Evolutionary conservation across 2,888 invertebrate species (phyloP).

Genomic region (Brenthis ino): DNA sequence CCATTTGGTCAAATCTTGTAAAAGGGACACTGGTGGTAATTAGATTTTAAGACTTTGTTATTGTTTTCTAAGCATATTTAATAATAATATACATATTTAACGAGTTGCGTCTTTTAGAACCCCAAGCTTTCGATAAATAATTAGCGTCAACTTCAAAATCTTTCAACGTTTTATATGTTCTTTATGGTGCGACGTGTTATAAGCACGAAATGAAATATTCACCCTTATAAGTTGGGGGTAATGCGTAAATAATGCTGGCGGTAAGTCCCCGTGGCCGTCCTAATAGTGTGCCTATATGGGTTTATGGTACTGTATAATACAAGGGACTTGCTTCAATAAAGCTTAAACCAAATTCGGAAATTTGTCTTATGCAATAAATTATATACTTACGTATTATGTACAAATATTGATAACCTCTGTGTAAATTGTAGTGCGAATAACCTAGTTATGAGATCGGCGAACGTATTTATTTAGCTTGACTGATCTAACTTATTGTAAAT

Average conservation of each 20-base stretch:
- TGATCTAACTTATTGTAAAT: slow-evolving; percentile 16
- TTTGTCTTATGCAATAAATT: slow-evolving; percentile 10
- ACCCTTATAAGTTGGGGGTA: too few relatives aligned
- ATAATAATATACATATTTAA: too few relatives aligned
- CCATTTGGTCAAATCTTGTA: too few relatives aligned
- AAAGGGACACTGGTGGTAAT: too few relatives aligned
- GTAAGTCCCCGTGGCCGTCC: slow-evolving; percentile 67
- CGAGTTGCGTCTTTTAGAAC: too few relatives aligned
- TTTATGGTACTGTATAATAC: slow-evolving; percentile 24
- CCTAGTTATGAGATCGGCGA: not conserved
- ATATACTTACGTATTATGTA: not conserved
- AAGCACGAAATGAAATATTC: too few relatives aligned
- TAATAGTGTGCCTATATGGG: slow-evolving; percentile 62
- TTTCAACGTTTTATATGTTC: too few relatives aligned
- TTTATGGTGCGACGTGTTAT: too few relatives aligned
- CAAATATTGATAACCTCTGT: slow-evolving; percentile 6
- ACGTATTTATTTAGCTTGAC: slow-evolving; percentile 24
- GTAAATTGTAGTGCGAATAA: slow-evolving; percentile 1
- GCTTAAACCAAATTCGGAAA: not conserved
- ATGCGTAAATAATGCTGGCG: slow-evolving; percentile 21
- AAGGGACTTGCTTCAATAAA: slow-evolving; percentile 2
- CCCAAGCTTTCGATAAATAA: too few relatives aligned
- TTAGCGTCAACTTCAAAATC: too few relatives aligned
- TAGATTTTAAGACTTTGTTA: too few relatives aligned
- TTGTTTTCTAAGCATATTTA: too few relatives aligned